Evolutionary conservation across 2,888 invertebrate species (phyloP).

Genomic region (Cetonia aurata): DNA sequence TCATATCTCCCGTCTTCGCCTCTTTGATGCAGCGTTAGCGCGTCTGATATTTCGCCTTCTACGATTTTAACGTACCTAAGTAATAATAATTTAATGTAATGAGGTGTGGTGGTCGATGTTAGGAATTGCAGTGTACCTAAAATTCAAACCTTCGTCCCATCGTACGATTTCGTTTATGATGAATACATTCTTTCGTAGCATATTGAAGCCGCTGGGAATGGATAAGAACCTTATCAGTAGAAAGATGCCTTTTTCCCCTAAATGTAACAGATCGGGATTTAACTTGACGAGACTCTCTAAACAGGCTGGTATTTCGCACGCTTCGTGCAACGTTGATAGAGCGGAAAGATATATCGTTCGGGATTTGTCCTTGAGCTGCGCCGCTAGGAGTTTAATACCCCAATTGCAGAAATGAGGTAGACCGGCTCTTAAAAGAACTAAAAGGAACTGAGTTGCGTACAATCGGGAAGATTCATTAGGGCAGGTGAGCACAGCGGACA

Average conservation of each 20-base stretch:
- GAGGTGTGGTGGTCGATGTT: neutral
- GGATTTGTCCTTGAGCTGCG: constrained; percentile 87
- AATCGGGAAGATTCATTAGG: constrained; percentile 75
- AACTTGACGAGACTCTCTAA: constrained; percentile 82
- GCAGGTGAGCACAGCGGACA: constrained; percentile 69
- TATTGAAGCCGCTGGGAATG: constrained; percentile 77
- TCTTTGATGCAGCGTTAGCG: constrained; percentile 85
- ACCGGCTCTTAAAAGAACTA: constrained; percentile 85
- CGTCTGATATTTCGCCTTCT: constrained; percentile 90
- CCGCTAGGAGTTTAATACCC: constrained; percentile 87
- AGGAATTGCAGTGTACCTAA: constrained; percentile 67
- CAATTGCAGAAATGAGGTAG: constrained; percentile 83
- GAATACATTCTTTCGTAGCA: constrained; percentile 73
- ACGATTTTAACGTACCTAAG: constrained; percentile 87
- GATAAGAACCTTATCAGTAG: constrained; percentile 83
- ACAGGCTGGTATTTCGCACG: constrained; percentile 87
- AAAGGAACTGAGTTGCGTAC: constrained; percentile 93
- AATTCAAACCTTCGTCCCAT: constrained; percentile 83
- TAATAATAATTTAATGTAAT: neutral
- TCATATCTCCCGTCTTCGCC: constrained; percentile 84
- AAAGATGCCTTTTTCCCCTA: constrained; percentile 84
- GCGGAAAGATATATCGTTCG: constrained; percentile 85
- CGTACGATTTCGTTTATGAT: constrained; percentile 81
- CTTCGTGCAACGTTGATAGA: constrained; percentile 88
- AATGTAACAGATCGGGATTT: constrained; percentile 76